phyloP scores from a whole-genome alignment of 1,140 invertebrate genomes.

The Atta colombica region DNA sequence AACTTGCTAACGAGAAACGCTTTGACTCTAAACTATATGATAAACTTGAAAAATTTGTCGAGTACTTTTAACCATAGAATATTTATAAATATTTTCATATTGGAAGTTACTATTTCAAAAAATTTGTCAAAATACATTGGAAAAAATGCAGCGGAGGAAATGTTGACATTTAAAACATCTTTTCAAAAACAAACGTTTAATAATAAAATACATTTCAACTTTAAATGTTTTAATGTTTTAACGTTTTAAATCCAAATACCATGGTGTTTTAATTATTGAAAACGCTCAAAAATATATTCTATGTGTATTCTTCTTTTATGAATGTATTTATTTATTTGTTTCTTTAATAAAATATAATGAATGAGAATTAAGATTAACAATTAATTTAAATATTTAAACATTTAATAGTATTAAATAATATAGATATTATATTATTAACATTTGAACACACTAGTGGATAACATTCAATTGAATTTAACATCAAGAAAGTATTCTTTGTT shows the following conservation, averaged over 20 bases:
- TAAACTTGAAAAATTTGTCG: background rate
- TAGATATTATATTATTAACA: background rate
- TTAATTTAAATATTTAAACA: background rate
- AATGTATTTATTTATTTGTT: too few species aligned
- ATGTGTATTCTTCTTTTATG: too few species aligned
- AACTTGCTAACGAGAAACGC: background rate
- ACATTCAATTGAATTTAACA: background rate
- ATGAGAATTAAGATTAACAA: background rate
- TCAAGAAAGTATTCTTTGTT: background rate
- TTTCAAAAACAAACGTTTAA: too few species aligned
- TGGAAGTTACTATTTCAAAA: background rate
- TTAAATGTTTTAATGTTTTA: too few species aligned
- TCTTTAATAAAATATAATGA: background rate
- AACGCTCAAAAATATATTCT: too few species aligned
- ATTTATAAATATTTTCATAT: background rate
- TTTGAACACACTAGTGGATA: background rate
- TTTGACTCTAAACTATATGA: background rate
- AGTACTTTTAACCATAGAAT: background rate
- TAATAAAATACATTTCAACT: too few species aligned
- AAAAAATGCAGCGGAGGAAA: too few species aligned
- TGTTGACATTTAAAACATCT: too few species aligned
- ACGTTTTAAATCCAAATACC: too few species aligned
- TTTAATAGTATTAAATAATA: constrained; percentile 5
- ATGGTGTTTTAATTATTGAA: too few species aligned
- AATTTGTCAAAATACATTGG: background rate